Evolutionary conservation across 2,888 invertebrate genomes (phyloP), one percentile per base, ranked within the genome.

Genomic region (Hydraecia micacea): DNA sequence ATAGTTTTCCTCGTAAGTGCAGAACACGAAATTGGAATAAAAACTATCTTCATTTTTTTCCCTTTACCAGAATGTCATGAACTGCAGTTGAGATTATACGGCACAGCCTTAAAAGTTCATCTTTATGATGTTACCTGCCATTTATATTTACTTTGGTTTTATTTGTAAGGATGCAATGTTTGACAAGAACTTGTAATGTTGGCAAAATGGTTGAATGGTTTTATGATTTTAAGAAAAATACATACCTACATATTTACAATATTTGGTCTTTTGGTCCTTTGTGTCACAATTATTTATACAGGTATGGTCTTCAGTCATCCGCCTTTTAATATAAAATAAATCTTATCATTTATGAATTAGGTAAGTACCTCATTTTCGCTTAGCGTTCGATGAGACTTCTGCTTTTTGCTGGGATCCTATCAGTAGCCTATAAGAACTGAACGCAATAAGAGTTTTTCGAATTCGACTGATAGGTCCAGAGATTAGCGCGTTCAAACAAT

Each of bases 101-200:
- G 8, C 13, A 18, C 32, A 42, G 25, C 8, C 21, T 62, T 66
- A 2, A 55, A 80, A 60, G 0, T 21, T 18, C 15, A 73, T 67
- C 0, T 79, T 79, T 79, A 83, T 39, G 46, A 76, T 8, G n/a
- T 79, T 79, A 76, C 79, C 75, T 83, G 79, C 66, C n/a, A 52
- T 62, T 70, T 60, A 28, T 76, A 71, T 79, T 83, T 70, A 76
- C 60, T 73, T 83, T 60, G 42, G 63, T 5, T 52, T 66, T 63
- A 71, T 76, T 79, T 76, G 62, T 52, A 36, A 66, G 66, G 68
- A 73, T 62, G 11, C 66, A 66, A 75, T 78, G 52, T 83, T 83
- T 83, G 69, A 49, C 58, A 72, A 75, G 75, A 69, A 79, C 75
- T 83, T 70, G 72, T 75, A 73, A 67, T 67, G n/a, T 70, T 70